Evolutionary conservation across 2,888 invertebrate genomes (phyloP).

Genomic region (Lepidonotus clava): DNA sequence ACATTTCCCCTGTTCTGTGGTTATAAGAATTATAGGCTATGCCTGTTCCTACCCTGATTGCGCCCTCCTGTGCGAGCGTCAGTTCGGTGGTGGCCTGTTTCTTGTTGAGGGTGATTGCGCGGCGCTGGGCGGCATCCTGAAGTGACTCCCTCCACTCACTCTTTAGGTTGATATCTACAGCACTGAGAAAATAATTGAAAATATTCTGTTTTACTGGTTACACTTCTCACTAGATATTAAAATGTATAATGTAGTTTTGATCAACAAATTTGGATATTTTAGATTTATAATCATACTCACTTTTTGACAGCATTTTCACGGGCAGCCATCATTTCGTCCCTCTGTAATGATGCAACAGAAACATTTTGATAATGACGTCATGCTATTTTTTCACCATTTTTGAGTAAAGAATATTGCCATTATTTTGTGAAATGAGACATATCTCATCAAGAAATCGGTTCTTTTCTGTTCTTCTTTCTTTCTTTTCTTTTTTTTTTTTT

Average conservation of each 20-base stretch:
- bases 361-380: no score
- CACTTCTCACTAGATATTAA: no score
- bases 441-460: no score
- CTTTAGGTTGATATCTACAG: slow-evolving; percentile 1
- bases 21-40: no score
- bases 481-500: no score
- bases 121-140: background rate
- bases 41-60: background rate
- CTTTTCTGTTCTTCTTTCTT: no score
- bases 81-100: slow-evolving; percentile 4
- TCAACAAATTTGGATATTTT: background rate
- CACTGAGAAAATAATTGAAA: slow-evolving; percentile 1
- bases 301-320: background rate
- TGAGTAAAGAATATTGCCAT: no score
- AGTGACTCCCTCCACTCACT: slow-evolving; percentile 40
- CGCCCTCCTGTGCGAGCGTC: background rate
- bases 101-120: background rate
- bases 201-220: no score
- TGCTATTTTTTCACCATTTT: no score
- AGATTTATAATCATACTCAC: background rate
- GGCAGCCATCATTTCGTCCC: slow-evolving; percentile 40
- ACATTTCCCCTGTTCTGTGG: no score
- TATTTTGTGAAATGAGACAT: no score
- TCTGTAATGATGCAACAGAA: no score
- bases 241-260: background rate